These are phyloP conservation scores for Caenorhabditis virilis DNA, from an alignment of 2,888 invertebrate species.

Conservation along the genomic window DNA sequence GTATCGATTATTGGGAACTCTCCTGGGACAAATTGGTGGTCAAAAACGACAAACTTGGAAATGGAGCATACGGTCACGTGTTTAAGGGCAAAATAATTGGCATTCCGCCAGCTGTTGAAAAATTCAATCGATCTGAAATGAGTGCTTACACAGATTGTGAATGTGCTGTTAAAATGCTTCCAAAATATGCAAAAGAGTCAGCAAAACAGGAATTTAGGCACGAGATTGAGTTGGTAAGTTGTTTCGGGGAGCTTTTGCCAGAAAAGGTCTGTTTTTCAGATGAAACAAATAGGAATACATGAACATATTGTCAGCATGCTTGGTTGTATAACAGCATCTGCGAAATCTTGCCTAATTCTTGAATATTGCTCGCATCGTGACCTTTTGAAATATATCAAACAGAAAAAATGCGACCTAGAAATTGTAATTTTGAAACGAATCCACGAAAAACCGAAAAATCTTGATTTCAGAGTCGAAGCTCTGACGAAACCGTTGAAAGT, in stretches of 20 bases:
- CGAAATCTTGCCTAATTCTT: constrained; percentile 52
- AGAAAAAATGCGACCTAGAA: constrained; percentile 43
- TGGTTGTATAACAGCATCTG: constrained; percentile 59
- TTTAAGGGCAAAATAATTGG: constrained; percentile 60
- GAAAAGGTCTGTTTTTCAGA: constrained; percentile 30
- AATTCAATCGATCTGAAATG: constrained; percentile 47
- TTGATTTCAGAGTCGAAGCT: constrained; percentile 48
- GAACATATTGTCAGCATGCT: constrained; percentile 65
- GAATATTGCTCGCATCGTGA: constrained; percentile 62
- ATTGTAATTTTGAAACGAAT: constrained; percentile 22
- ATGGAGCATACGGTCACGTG: constrained; percentile 63
- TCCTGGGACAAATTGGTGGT: constrained; percentile 60
- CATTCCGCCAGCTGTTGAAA: constrained; percentile 56
- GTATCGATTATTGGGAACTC: constrained; percentile 62
- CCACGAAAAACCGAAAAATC: neutral
- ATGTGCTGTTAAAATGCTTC: constrained; percentile 58
- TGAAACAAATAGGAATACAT: constrained; percentile 62
- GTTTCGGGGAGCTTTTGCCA: neutral
- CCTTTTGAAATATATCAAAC: constrained; percentile 55
- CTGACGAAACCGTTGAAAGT: constrained; percentile 60
- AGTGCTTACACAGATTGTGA: constrained; percentile 40
- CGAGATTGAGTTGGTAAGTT: constrained; percentile 57
- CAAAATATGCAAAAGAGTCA: constrained; percentile 56
- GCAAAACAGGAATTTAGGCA: constrained; percentile 54
- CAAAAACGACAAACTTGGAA: constrained; percentile 60